These are phyloP conservation scores for Drosophila azteca DNA, from an alignment of 1,140 invertebrate species.

Conservation along the genomic window DNA sequence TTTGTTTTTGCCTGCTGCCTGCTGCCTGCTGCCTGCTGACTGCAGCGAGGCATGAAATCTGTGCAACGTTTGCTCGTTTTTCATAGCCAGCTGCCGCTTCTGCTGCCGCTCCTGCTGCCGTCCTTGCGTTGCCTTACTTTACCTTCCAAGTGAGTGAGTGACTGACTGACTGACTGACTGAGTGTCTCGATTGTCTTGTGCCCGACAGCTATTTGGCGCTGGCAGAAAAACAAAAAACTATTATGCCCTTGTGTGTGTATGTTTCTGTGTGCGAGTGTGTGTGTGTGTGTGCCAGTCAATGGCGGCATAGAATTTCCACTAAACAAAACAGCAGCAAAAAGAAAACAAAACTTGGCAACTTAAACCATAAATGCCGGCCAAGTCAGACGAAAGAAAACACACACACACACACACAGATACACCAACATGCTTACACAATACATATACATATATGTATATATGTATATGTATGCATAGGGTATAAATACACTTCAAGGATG, in stretches of 20 bases:
- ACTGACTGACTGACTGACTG: slow-evolving; percentile 44
- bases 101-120: no score
- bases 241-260: slow-evolving; percentile 19
- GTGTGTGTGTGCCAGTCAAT: slow-evolving; percentile 57
- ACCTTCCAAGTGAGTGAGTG: slow-evolving; percentile 42
- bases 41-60: slow-evolving; percentile 74
- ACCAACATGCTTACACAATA: slow-evolving; percentile 5
- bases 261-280: neutral
- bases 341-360: slow-evolving; percentile 67
- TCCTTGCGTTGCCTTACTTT: slow-evolving; percentile 20
- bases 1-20: slow-evolving; percentile 44
- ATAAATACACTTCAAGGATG: slow-evolving; percentile 43
- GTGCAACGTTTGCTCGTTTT: slow-evolving; percentile 61
- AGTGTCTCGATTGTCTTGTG: slow-evolving; percentile 62
- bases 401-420: slow-evolving; percentile 37
- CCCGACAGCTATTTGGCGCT: slow-evolving; percentile 68
- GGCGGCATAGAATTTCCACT: slow-evolving; percentile 68
- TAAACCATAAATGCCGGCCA: slow-evolving; percentile 63
- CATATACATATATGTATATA: neutral
- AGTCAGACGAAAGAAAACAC: slow-evolving; percentile 45
- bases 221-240: slow-evolving; percentile 53
- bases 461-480: neutral
- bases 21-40: slow-evolving; percentile 55
- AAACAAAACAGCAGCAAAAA: slow-evolving; percentile 43
- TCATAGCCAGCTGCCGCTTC: neutral